Percentiles rank a stretch among this genome's conserved stretches.
These are phyloP conservation scores for Bubo scandiacus DNA, from an alignment of 2,113 vertebrate species.

Conservation along the genomic window DNA sequence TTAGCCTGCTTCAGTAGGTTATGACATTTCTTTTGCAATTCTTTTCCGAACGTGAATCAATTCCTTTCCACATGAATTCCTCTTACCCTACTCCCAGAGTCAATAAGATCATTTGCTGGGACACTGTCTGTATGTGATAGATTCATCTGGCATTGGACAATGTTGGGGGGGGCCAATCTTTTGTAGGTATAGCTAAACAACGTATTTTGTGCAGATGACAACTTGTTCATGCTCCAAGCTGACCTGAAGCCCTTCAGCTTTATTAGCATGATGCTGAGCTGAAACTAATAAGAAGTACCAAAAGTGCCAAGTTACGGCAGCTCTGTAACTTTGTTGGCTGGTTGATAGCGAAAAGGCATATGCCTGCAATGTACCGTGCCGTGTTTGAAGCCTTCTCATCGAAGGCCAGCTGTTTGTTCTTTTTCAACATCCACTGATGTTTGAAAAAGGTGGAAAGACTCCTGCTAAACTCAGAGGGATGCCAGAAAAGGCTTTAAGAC, in stretches of 20 bases:
- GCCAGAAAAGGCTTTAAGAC: background rate
- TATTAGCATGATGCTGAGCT: background rate
- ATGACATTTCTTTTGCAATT: background rate
- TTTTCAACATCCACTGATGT: background rate
- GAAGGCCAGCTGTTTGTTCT: background rate
- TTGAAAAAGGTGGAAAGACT: background rate
- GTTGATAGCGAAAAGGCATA: background rate
- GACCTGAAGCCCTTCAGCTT: background rate
- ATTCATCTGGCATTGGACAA: background rate
- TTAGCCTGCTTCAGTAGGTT: background rate
- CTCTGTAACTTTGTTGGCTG: background rate
- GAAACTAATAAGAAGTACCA: background rate
- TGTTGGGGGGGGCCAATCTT: background rate
- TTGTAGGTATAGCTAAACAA: background rate
- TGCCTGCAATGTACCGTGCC: background rate
- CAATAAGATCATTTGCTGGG: background rate
- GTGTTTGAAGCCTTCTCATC: background rate
- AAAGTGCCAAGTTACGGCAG: background rate
- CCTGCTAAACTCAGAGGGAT: background rate
- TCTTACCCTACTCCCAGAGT: background rate
- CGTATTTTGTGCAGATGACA: background rate
- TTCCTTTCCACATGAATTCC: background rate
- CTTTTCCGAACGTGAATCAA: background rate
- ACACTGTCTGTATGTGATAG: background rate
- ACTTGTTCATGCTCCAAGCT: background rate